Evolutionary conservation across 2,888 invertebrate genomes (phyloP).

Genomic region (Polyommatus icarus): DNA sequence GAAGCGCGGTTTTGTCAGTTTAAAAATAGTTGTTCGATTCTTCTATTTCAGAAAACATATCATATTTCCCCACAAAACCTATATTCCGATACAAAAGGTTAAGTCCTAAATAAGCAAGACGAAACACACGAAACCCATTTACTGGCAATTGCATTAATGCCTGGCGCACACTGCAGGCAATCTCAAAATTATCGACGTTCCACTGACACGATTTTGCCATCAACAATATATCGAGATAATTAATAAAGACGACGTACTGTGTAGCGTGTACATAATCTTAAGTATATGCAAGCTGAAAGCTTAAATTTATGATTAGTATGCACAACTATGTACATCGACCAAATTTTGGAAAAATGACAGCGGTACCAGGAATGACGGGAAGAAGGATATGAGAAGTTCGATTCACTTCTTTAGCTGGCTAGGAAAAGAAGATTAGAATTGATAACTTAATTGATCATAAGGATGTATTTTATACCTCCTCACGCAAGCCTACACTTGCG

Average conservation of each 20-base stretch:
- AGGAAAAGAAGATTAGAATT: no score
- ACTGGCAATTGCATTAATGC: constrained; percentile 31
- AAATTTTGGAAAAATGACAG: background rate
- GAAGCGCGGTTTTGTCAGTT: background rate
- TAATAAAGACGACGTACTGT: background rate
- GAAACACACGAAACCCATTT: constrained; percentile 27
- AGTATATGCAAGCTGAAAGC: background rate
- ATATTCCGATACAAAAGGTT: constrained; percentile 30
- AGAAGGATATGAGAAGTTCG: no score
- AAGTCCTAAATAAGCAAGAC: constrained; percentile 22
- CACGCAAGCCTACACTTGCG: no score
- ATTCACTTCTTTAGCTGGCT: no score
- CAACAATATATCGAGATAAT: constrained; percentile 20
- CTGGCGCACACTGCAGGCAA: constrained; percentile 29
- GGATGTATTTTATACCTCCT: no score
- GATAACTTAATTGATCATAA: no score
- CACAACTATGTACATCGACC: background rate
- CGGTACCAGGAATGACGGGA: no score
- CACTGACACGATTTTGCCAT: constrained; percentile 14
- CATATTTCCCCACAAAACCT: constrained; percentile 2
- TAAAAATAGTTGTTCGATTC: constrained; percentile 16
- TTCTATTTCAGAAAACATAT: constrained; percentile 8
- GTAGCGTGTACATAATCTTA: background rate
- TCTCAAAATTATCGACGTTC: constrained; percentile 15
- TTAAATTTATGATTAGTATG: background rate